Percentiles rank a stretch among this genome's conserved stretches.
Conservation (phyloP, 2,797 vertebrate species). For the Semaprochilodus insignis region DNA sequence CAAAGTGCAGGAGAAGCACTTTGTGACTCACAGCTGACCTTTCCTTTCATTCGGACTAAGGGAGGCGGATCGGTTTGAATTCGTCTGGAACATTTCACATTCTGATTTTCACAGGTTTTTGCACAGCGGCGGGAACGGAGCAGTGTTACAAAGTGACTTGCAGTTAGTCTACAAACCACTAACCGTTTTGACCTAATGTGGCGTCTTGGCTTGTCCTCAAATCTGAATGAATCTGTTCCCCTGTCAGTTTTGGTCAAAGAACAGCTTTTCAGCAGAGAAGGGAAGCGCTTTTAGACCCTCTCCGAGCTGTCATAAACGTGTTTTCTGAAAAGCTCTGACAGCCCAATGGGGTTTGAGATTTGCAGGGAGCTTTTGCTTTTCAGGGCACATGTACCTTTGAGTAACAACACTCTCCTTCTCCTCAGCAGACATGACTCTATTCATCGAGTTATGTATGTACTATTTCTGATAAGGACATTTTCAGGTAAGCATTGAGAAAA, state of each 20-base stretch:
- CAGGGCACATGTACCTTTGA: neutral
- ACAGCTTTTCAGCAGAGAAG: neutral
- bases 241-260: conserved; percentile 31
- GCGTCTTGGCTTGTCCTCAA: conserved; percentile 10
- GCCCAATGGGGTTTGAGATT: neutral
- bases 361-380: conserved; percentile 5
- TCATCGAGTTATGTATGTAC: neutral
- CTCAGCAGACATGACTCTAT: neutral
- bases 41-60: conserved; percentile 52
- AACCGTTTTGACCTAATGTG: conserved; percentile 27
- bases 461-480: neutral
- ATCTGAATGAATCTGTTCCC: conserved; percentile 31
- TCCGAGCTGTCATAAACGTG: conserved; percentile 1
- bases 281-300: neutral
- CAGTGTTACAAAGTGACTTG: conserved; percentile 18
- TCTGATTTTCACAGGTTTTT: conserved; percentile 16
- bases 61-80: conserved; percentile 16
- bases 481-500: neutral
- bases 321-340: conserved; percentile 31
- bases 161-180: conserved; percentile 20
- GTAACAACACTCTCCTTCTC: neutral
- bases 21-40: conserved; percentile 59
- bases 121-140: conserved; percentile 1
- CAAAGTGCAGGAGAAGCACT: conserved; percentile 67
- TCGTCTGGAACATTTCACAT: conserved; percentile 22